phyloP scores from a whole-genome alignment of 2,888 invertebrate species.

The Acleris emargana region DNA sequence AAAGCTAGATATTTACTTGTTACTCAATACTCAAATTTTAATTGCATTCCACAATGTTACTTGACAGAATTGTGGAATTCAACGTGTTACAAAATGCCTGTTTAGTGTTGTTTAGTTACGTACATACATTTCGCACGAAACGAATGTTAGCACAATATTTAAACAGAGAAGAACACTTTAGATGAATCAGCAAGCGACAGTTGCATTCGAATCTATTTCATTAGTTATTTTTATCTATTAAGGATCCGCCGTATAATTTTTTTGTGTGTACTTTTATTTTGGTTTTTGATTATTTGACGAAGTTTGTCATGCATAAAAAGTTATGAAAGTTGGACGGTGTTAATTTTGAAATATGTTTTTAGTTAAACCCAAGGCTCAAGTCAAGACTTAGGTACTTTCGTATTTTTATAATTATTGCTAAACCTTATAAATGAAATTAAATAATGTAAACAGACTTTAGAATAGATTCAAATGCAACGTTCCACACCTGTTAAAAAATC shows the following conservation, averaged over 20 bases:
- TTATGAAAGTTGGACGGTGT: too few relatives aligned
- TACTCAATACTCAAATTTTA: too few relatives aligned
- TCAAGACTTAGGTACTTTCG: too few relatives aligned
- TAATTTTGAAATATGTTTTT: too few relatives aligned
- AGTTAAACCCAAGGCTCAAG: too few relatives aligned
- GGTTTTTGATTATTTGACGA: too few relatives aligned
- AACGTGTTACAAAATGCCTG: neutral
- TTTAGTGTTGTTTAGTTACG: neutral
- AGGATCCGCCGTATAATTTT: neutral
- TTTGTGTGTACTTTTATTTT: too few relatives aligned
- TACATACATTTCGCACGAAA: constrained; percentile 15
- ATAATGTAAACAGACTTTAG: neutral
- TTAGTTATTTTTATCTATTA: neutral
- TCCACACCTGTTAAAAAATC: neutral
- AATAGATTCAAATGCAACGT: constrained; percentile 5
- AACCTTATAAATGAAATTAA: neutral
- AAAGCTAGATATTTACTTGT: too few relatives aligned
- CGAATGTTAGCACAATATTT: constrained; percentile 18
- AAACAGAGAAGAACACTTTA: constrained; percentile 24
- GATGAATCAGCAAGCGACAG: constrained; percentile 14
- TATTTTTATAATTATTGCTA: too few relatives aligned
- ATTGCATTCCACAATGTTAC: neutral
- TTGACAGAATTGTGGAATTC: neutral
- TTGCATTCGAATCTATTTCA: constrained; percentile 16
- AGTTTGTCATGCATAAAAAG: too few relatives aligned